Evolutionary conservation across 2,113 vertebrate genomes (phyloP).

Genomic region (Vombatus ursinus): DNA sequence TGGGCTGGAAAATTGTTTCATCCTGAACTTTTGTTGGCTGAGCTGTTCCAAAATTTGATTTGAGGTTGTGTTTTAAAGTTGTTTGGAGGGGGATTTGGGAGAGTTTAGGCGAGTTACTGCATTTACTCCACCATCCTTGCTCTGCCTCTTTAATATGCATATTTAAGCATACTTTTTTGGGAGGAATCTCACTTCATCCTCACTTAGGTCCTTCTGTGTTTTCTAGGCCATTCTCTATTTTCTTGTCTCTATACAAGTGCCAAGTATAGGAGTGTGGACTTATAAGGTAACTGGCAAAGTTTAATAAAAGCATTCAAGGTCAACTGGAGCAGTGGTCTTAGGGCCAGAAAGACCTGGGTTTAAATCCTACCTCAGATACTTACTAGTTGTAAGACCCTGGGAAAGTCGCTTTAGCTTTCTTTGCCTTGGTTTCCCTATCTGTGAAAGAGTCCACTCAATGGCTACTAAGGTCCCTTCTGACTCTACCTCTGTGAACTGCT

Average conservation of each 20-base stretch:
- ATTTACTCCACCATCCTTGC: background rate
- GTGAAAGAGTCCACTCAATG: background rate
- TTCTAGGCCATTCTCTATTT: background rate
- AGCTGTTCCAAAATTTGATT: background rate
- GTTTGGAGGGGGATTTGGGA: background rate
- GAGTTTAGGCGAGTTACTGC: background rate
- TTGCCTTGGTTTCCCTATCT: background rate
- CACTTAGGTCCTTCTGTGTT: background rate
- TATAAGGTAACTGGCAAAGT: background rate
- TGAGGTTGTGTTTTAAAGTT: background rate
- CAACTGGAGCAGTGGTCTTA: background rate
- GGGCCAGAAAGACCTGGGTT: background rate
- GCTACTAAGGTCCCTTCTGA: background rate
- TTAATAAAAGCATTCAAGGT: background rate
- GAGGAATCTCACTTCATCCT: rapidly evolving
- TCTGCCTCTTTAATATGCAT: background rate
- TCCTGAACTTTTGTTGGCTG: background rate
- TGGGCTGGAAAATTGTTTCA: background rate
- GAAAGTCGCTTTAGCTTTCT: background rate
- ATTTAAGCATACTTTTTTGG: background rate
- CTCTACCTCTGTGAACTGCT: background rate
- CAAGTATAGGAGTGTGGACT: background rate
- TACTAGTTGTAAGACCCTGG: background rate
- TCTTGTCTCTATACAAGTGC: background rate
- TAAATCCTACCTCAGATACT: background rate